phyloP scores from a whole-genome alignment of 2,797 vertebrate species.

The Onychomys torridus region DNA sequence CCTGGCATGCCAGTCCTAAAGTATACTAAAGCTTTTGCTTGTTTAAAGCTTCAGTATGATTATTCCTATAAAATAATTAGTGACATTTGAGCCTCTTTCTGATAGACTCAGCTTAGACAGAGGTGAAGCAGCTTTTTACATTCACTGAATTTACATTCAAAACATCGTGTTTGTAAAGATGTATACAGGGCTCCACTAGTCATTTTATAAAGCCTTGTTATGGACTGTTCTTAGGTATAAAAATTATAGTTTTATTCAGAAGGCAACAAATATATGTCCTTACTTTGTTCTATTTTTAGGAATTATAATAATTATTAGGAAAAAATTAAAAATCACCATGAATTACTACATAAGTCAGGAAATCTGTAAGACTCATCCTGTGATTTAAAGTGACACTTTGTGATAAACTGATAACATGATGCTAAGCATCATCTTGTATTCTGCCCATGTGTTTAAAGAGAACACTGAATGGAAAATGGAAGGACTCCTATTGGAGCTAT shows the following conservation, averaged over 20 bases:
- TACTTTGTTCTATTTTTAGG: constrained; percentile 75
- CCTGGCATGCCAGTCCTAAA: constrained; percentile 71
- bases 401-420: constrained; percentile 64
- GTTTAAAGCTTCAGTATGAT: constrained; percentile 83
- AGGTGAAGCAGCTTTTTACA: constrained; percentile 55
- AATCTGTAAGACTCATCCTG: constrained; percentile 73
- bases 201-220: constrained; percentile 78
- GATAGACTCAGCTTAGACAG: constrained; percentile 57
- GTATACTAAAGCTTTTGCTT: constrained; percentile 78
- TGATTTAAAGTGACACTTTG: constrained; percentile 60
- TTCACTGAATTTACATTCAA: constrained; percentile 61
- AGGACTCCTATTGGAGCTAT: constrained; percentile 78
- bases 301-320: constrained; percentile 74
- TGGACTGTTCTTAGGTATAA: constrained; percentile 68
- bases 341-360: constrained; percentile 75
- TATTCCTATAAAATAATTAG: constrained; percentile 82
- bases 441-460: not conserved
- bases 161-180: constrained; percentile 23
- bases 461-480: constrained; percentile 20
- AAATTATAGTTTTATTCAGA: constrained; percentile 76
- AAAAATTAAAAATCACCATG: constrained; percentile 72
- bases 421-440: not conserved
- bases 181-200: constrained; percentile 51
- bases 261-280: constrained; percentile 69
- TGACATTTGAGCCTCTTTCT: constrained; percentile 77